Evolutionary conservation across 2,888 invertebrate genomes (phyloP).

Genomic region (Pseudococcus jackbeardsleyi): DNA sequence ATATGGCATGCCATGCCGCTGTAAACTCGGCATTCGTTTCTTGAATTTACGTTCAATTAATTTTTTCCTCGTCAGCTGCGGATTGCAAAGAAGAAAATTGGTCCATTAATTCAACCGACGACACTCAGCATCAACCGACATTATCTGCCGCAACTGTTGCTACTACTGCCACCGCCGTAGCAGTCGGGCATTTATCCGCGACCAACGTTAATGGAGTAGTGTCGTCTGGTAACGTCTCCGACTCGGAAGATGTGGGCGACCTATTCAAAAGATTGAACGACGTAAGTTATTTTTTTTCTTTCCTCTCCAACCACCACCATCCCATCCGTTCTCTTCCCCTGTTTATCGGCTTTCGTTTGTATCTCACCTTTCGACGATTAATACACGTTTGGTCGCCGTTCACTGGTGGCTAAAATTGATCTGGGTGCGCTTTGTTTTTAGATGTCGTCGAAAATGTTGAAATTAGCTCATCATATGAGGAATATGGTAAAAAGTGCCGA

Average conservation of each 20-base stretch:
- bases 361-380: not conserved
- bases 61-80: not conserved
- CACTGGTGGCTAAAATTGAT: not conserved
- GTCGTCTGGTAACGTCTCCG: conserved; percentile 60
- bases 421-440: conserved; percentile 22
- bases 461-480: conserved; percentile 66
- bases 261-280: conserved; percentile 65
- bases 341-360: no score
- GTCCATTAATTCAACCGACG: conserved; percentile 35
- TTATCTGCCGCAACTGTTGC: not conserved
- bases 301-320: no score
- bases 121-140: not conserved
- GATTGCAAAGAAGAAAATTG: conserved; percentile 60
- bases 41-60: not conserved
- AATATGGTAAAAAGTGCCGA: conserved; percentile 78
- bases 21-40: no score
- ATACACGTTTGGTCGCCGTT: not conserved
- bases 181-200: not conserved
- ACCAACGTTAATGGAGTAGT: conserved; percentile 48
- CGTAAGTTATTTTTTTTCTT: conserved; percentile 29
- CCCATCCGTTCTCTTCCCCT: no score
- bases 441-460: conserved; percentile 67
- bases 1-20: no score
- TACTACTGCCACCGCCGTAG: not conserved
- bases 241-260: conserved; percentile 62